Evolutionary conservation across 2,113 vertebrate species (phyloP), one percentile per base, ranked within the genome.

Genomic region (Corythaeola cristata): DNA sequence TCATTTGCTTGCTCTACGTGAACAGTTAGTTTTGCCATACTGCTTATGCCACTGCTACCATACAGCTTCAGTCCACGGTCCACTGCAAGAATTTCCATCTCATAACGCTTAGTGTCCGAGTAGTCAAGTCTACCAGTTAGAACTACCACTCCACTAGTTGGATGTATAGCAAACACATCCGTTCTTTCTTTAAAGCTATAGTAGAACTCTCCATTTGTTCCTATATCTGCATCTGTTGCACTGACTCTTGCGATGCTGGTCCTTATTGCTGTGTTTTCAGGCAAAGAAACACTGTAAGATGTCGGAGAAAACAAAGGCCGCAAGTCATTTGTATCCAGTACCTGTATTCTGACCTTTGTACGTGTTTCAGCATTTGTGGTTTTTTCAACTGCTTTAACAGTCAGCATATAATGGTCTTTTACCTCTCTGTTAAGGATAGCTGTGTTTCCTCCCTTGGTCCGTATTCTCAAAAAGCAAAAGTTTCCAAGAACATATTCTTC

Each of bases 391-490:
- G 99, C 99, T 98, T 99, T 99, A 82, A 99, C 98, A 41, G 98
- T 98, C 88, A 99, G 97, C 33, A 98, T 69, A 88, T 99, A 99
- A 96, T 99, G 98, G 97, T 99, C 99, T 98, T 98, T 99, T 50
- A 99, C 99, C 96, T 99, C 99, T 93, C 99, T 98, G 81, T 99
- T 99, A 66, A 99, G 99, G 96, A 99, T 99, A 96, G 99, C 99
- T 69, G 99, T 99, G 96, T 99, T 99, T 95, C 99, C 99, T 97
- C 99, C 99, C 98, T 99, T 99, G 98, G 99, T 99, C 98, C 99
- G 98, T 99, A 99, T 99, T 91, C 99, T 98, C 98, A 99, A 97
- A 98, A 99, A 99, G 96, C 99, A 99, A 96, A 99, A 99, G 97
- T 99, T 98, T 93, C 99, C 99, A 95, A 99, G 95, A 90, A 98